Evolutionary conservation across 2,113 vertebrate species (phyloP), one percentile per base, ranked within the genome.

Genomic region (Varanus salvator): DNA sequence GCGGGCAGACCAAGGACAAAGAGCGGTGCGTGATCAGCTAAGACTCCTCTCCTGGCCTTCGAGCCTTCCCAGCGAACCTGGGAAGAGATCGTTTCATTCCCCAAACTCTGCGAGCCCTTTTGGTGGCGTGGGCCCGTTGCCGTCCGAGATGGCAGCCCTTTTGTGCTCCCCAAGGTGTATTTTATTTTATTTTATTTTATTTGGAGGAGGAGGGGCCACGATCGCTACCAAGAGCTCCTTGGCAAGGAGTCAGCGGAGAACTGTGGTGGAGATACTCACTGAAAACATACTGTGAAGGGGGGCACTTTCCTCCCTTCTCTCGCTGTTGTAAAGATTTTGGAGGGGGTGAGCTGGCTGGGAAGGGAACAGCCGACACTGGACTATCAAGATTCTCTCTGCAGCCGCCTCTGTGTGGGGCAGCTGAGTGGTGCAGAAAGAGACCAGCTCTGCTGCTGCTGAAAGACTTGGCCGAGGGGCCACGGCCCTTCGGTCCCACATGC

Each of bases 1-100:
- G 98, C 0, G 92, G 98, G 54, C 98, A 99, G 71, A 82, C 97
- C 78, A 99, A 99, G 87, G 98, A 98, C 95, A 99, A 99, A 91
- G 99, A 99, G 74, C 96, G 99, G 2, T 99, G 99, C 1, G 97
- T 98, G 54, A 98, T 99, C 95, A 99, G 99, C 91, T 99, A 98
- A 97, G 87, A 90, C 9, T 8, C 23, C 12, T 25, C 3, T 38
- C 2, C 48, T 21, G 0, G 0, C 50, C 78, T 38, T 44, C 3
- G 3, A 25, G 23, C 0, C 1, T 8, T 38, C 1, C 0, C 7
- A 87, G 68, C 84, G 4, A 76, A 50, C 88, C 86, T 15, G 69
- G 80, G 81, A 84, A 66, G 72, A 84, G 87, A 92, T 77, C 74
- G 8, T 93, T 90, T 87, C 78, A 5, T 0, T 86, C 84, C 0